Conservation (phyloP, 2,888 invertebrate genomes). For the Subacronicta megacephala region DNA sequence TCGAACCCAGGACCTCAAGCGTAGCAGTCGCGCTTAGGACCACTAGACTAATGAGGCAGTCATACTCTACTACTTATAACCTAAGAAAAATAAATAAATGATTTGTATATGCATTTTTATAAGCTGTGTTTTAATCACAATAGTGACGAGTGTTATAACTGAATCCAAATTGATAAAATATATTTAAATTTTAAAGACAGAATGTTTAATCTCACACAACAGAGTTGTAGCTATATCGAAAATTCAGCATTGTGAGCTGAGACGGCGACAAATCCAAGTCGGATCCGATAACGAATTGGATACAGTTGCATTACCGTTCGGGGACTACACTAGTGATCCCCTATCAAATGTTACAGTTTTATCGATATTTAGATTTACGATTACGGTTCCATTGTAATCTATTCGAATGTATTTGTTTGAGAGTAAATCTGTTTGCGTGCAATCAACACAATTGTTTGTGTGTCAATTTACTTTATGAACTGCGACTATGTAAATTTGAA, state of each 20-base stretch:
- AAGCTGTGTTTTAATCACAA: too few species aligned
- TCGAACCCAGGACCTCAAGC: too few species aligned
- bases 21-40: too few species aligned
- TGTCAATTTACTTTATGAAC: conserved; percentile 2
- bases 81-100: too few species aligned
- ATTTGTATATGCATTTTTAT: too few species aligned
- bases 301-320: conserved; percentile 76
- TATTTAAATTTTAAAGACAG: neutral
- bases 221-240: conserved; percentile 61
- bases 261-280: conserved; percentile 80
- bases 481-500: neutral
- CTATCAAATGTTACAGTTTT: conserved; percentile 52
- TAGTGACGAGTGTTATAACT: too few species aligned
- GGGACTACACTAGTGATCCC: conserved; percentile 63
- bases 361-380: conserved; percentile 58
- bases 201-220: conserved; percentile 58
- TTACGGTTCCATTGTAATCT: conserved; percentile 46
- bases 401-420: conserved; percentile 12
- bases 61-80: too few species aligned
- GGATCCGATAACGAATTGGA: conserved; percentile 83
- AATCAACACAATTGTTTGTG: conserved; percentile 36
- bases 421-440: conserved; percentile 17
- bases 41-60: too few species aligned
- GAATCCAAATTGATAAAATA: neutral
- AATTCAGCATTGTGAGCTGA: conserved; percentile 71